Evolutionary conservation across 2,888 invertebrate species (phyloP), one percentile per base, ranked within the genome.

Genomic region (Perdita meconis): DNA sequence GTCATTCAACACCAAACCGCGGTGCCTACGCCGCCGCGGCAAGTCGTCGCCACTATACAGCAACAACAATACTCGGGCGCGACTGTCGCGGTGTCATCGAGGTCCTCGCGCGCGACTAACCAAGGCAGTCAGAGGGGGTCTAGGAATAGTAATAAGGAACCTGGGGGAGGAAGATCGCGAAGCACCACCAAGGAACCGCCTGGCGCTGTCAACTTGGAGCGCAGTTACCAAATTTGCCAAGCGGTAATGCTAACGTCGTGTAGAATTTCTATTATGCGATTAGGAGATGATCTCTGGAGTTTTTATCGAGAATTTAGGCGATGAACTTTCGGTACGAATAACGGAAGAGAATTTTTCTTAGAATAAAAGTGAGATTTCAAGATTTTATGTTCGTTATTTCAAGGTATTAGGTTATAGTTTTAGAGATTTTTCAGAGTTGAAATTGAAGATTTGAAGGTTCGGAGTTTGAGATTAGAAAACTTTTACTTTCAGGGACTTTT

Each of bases 151-250:
- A 91, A 89, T 38, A 92, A 89, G 68, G 92, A 92, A 65, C 90
- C 89, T 67, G 86, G 88, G 42, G 85, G 88, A 40, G 89, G 91
- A 12, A 86, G 92, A 61, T 90, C 91, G 30, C 88, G 92, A 57
- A 94, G 94, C 83, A 94, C 95, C 6, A 96, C 95, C 88, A 96
- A 96, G 91, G 95, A 97, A 76, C 97, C 97, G 0, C 97, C 97
- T 0, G 97, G 97, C 1, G 97, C 97, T 3, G 97, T 98, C 40
- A 98, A 98, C 93, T 93, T 98, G 66, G 98, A 98, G 91, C 95
- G 98, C 69, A 98, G 98, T 91, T 97, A 98, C 92, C 98, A 98
- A 93, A 98, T 98, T 87, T 97, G 97, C 89, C 97, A 96, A 92
- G 97, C 97, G 51, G 97, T 97, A 86, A 88, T 87, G 77, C 50